Evolutionary conservation across 2,888 invertebrate species (phyloP), one percentile per base, ranked within the genome.

Genomic region (Lycia hirtaria): DNA sequence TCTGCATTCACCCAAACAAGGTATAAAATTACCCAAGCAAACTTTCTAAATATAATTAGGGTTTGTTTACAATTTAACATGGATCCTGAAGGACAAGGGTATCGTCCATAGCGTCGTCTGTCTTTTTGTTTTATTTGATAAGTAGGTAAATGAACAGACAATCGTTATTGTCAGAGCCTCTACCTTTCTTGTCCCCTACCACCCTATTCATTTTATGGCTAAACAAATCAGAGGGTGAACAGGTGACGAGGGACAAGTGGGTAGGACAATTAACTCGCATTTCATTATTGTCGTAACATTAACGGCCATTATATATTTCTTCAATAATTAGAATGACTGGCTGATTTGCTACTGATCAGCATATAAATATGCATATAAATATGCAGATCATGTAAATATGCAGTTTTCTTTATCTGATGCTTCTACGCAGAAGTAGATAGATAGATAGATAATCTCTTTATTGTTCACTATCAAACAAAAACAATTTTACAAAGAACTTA

Each of bases 211-310:
- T 26, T 26, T 14, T 24, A 37, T 35, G 47, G 17, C 47, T 33
- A 35, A 47, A 47, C 47, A 47, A 47, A 47, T 47, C 47, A 47
- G 47, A 24, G 35, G 47, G 47, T n/a, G 47, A 15, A 35, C 47
- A 35, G 47, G 35, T 47, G 47, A 47, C 35, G n/a, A 35, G 47
- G 47, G 47, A 37, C 35, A 35, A 26, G 47, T 47, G 47, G 47
- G n/a, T 6, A 47, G 35, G 47, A 47, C 47, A 47, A 47, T 47
- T 35, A 47, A 26, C 22, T 47, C 22, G 35, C 47, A 35, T 47
- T 47, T 47, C 24, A 35, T 35, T 24, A 32, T 35, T 33, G 33
- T 20, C 33, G 33, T 45, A 33, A 47, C 22, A 3, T 33, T 35
- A 20, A 5, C 12, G n/a, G 3, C 35, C 17, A n/a, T 37, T 37